Percentiles rank a stretch among this genome's conserved stretches.
Evolutionary conservation across 53 echinoderm and acorn worm species (phyloP).

Genomic region (Arbacia lixula): DNA sequence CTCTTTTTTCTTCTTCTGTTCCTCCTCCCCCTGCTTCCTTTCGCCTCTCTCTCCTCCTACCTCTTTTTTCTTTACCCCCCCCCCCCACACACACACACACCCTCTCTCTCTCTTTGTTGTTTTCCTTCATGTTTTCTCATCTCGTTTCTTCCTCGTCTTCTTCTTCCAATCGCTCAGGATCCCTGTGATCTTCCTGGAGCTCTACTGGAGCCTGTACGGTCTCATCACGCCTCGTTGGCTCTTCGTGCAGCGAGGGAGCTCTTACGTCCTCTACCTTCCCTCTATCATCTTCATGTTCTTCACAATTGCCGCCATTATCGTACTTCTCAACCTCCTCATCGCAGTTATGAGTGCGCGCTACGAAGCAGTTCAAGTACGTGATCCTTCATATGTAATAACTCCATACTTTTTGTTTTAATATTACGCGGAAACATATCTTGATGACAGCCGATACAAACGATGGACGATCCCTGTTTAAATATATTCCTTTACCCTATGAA

Average conservation of each 20-base stretch:
- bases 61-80: background rate
- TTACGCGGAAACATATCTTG: too few relatives aligned
- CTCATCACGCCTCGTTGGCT: too few relatives aligned
- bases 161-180: background rate
- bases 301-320: background rate
- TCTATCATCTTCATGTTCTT: slow-evolving; percentile 18
- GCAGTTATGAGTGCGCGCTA: slow-evolving; percentile 30
- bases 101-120: too few relatives aligned
- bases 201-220: slow-evolving; percentile 7
- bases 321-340: slow-evolving; percentile 43
- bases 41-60: background rate
- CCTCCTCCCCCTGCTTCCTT: background rate
- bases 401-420: too few relatives aligned
- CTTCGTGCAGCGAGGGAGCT: background rate
- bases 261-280: background rate
- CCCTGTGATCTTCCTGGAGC: background rate
- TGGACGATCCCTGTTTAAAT: too few relatives aligned
- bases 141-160: too few relatives aligned
- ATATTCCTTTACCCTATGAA: too few relatives aligned
- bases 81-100: background rate
- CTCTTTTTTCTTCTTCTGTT: background rate
- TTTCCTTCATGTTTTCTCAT: background rate
- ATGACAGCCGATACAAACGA: too few relatives aligned
- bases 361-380: slow-evolving; percentile 9
- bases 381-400: too few relatives aligned